phyloP scores from a whole-genome alignment of 2,888 invertebrate species.

The Osedax fenrisi region DNA sequence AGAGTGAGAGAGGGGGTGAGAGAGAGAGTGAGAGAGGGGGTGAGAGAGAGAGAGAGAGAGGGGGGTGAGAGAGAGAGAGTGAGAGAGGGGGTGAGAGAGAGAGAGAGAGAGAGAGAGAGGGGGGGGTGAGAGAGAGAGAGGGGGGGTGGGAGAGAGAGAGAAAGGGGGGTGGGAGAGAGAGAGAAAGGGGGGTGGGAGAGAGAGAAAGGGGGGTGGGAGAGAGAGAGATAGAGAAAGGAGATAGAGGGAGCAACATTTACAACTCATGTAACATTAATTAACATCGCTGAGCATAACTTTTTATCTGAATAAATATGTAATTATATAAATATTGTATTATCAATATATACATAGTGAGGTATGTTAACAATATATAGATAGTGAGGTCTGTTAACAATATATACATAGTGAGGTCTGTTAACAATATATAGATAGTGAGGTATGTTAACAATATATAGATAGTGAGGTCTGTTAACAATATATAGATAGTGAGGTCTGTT shows the following conservation, averaged over 20 bases:
- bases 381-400: too few species aligned
- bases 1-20: background rate
- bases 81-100: background rate
- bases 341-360: too few species aligned
- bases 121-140: background rate
- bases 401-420: too few species aligned
- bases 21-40: background rate
- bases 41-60: background rate
- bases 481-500: too few species aligned
- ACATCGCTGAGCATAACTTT: too few species aligned
- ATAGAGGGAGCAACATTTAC: background rate
- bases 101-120: background rate
- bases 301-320: too few species aligned
- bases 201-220: background rate
- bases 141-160: background rate
- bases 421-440: too few species aligned
- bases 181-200: background rate
- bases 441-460: too few species aligned
- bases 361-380: too few species aligned
- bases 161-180: background rate
- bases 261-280: too few species aligned
- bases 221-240: background rate
- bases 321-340: too few species aligned
- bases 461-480: too few species aligned
- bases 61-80: background rate